phyloP scores from a whole-genome alignment of 30 jellyfish, hydroid and myxozoan genomes.

The Turritopsis dohrnii region DNA sequence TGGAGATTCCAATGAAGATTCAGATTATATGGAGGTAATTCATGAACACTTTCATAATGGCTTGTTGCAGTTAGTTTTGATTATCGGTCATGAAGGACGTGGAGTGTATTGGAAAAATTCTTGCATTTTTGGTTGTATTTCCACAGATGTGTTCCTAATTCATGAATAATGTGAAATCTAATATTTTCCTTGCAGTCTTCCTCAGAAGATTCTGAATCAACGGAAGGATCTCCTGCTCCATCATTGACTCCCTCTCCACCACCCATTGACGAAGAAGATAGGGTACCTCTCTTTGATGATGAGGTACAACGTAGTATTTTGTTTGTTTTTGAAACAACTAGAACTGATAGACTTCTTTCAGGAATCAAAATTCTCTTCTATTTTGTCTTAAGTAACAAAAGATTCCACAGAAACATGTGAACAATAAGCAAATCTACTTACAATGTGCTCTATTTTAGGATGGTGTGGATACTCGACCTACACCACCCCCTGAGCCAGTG shows the following conservation, averaged over 20 bases:
- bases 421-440: too few species aligned
- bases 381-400: background rate
- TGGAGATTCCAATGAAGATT: background rate
- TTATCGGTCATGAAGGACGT: background rate
- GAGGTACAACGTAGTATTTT: background rate
- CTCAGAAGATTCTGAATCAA: background rate
- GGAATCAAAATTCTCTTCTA: background rate
- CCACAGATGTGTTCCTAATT: too few species aligned
- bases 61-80: background rate
- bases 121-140: too few species aligned
- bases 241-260: conserved; percentile 22
- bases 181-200: background rate
- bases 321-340: too few species aligned
- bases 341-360: too few species aligned
- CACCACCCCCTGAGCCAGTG: conserved; percentile 21
- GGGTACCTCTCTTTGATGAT: background rate
- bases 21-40: background rate
- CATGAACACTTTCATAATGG: background rate
- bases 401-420: too few species aligned
- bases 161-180: too few species aligned
- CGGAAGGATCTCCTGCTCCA: background rate
- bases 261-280: background rate
- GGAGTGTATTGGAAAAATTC: too few species aligned
- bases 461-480: background rate
- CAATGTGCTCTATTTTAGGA: background rate